Base-by-base conservation (phyloP, 2,888 invertebrate genomes). In the Tinea trinotella region DNA sequence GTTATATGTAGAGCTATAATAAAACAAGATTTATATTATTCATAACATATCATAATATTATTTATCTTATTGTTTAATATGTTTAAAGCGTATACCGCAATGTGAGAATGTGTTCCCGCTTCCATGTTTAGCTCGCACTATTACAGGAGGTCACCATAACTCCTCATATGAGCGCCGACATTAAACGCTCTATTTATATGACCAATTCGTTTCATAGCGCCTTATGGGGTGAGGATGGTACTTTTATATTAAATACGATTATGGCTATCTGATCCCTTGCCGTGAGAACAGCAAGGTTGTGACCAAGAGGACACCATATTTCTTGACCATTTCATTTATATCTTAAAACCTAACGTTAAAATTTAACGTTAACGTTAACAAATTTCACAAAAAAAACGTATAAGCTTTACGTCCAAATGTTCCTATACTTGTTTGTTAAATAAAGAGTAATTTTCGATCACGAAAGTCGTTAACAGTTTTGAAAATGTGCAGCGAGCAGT, bases 401-500 rank as follows among this genome's bases (percentile, higher is more conserved):
- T 30, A 4, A 10, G 30, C 13, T 9, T 7, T 36, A 36, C 36
- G 36, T 17, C 12, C 40, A 2, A 13, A 13, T 5, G 30, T 40
- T 7, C n/a, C 19, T 5, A 4, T 10, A 30, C 30, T 24, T 50
- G 50, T 24, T 50, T 2, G 50, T 24, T 24, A n/a, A 24, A 13
- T 50, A 13, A 40, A 48, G 15, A 22, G 24, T 50, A 24, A 74
- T 78, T 81, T 77, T 81, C 76, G 80, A 76, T 75, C 74, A 68
- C 74, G 68, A 80, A 77, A 81, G 76, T 76, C 74, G 76, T 53
- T 52, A 24, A 48, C 52, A 54, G 52, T 54, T 74, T 82, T 80
- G 83, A 76, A 76, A 84, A 84, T 82, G 84, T 84, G 65, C 80
- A 75, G 80, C 74, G 76, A 76, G 70, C 76, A 79, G 79, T 82